A percentile compares a stretch with the other conserved stretches of the same genome.
phyloP scores from a whole-genome alignment of 2,113 vertebrate genomes.

The Microcebus griseorufus region DNA sequence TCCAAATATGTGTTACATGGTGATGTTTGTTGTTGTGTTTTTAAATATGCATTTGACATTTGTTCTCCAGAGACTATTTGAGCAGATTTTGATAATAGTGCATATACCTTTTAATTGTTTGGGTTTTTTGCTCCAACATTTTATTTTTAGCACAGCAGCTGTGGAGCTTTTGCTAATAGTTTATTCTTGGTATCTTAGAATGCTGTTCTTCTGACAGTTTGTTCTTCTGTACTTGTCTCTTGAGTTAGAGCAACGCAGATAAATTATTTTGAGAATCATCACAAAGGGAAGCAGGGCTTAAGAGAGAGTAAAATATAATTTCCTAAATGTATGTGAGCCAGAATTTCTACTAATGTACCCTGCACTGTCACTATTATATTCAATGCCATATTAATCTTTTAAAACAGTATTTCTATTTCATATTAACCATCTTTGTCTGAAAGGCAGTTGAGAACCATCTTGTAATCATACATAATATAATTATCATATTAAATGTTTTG shows the following conservation, averaged over 20 bases:
- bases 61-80: slow-evolving; percentile 25
- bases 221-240: not conserved
- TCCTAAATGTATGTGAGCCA: slow-evolving; percentile 49
- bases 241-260: not conserved
- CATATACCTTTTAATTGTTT: not conserved
- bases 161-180: not conserved
- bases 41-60: slow-evolving; percentile 45
- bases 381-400: slow-evolving; percentile 13
- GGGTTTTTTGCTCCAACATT: not conserved
- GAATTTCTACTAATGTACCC: slow-evolving; percentile 20
- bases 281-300: slow-evolving; percentile 28
- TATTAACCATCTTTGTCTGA: not conserved
- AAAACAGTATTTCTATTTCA: slow-evolving; percentile 2
- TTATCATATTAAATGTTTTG: not conserved
- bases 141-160: slow-evolving; percentile 22
- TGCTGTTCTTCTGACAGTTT: not conserved
- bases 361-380: not conserved
- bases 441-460: not conserved
- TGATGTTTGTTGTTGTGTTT: not conserved
- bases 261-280: slow-evolving; percentile 47
- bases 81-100: slow-evolving; percentile 32
- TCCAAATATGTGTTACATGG: not conserved
- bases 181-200: not conserved
- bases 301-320: slow-evolving; percentile 4
- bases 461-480: not conserved